Percentiles rank a stretch among this genome's conserved stretches.
Conservation (phyloP, 2,113 vertebrate species). For the Tetrao urogallus region DNA sequence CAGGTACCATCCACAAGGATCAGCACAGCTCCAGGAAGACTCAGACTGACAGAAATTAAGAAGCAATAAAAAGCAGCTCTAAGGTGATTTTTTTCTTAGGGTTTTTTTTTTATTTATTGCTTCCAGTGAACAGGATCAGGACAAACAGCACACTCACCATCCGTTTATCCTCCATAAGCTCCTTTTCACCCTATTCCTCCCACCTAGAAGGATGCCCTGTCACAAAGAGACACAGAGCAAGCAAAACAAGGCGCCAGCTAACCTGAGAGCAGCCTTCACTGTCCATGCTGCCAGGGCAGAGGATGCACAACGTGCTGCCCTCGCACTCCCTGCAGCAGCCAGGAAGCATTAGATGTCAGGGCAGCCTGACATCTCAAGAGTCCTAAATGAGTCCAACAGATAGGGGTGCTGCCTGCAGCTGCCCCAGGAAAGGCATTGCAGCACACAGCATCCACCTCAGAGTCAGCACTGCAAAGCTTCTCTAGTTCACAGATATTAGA, state of each 20-base stretch:
- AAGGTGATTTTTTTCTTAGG: not conserved
- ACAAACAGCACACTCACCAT: conserved; percentile 30
- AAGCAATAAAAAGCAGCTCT: not conserved
- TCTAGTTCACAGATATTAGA: not conserved
- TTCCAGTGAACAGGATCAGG: conserved; percentile 15
- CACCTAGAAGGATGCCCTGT: not conserved
- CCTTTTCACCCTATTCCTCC: not conserved
- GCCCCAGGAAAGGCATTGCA: not conserved
- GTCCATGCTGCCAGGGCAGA: rapidly evolving
- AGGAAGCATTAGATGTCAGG: not conserved
- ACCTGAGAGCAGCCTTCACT: not conserved
- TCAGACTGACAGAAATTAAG: not conserved
- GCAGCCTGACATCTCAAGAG: not conserved
- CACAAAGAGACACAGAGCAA: not conserved
- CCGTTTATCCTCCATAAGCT: not conserved
- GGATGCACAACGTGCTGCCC: not conserved
- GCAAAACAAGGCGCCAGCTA: conserved; percentile 10
- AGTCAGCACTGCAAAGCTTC: not conserved
- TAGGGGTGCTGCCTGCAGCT: not conserved
- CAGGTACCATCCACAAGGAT: not conserved
- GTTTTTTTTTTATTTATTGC: not conserved
- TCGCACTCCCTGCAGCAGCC: not conserved
- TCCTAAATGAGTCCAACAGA: not conserved
- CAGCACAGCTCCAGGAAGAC: not conserved
- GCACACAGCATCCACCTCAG: not conserved